Evolutionary conservation across 1,140 invertebrate genomes (phyloP), one percentile per base, ranked within the genome.

Genomic region (Mizuhopecten yessoensis): DNA sequence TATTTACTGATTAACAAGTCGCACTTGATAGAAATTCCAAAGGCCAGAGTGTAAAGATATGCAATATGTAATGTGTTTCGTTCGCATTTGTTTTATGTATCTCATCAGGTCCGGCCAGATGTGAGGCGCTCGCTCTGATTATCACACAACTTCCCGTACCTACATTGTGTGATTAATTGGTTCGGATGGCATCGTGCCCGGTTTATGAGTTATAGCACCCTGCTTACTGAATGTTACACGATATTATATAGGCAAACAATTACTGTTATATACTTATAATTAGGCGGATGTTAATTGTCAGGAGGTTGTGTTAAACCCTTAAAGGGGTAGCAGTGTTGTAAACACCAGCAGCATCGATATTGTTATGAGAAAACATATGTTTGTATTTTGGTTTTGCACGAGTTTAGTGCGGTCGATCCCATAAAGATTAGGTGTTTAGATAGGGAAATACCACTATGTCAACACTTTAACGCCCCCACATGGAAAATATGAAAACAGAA

Each of bases 21-120:
- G 57, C 57, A 75, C 57, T 75, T 75, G 57, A 75, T 75, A 75
- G 57, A 57, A 17, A 75, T 75, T 75, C 57, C 17, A 75, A 75
- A 29, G 57, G 9, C 23, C 9, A 75, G 23, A n/a, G 57, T n/a
- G 57, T 75, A 75, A 75, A 29, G 57, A 9, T 23, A 75, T 75
- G 29, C n/a, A n/a, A 13, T 75, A 75, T 75, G 57, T 75, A 75
- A 75, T 75, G 57, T 75, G 23, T n/a, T 75, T 75, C 17, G 29
- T 75, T 75, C n/a, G 23, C 57, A 75, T 75, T 75, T 75, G 57
- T 75, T 75, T n/a, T 75, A 17, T 75, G 11, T 75, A 75, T 75
- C 15, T 75, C n/a, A n/a, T 29, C n/a, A 7, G 17, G 23, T 11
- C 57, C 0, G 57, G 57, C 57, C 57, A 75, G 57, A 75, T 75